phyloP scores from a whole-genome alignment of 1,140 invertebrate genomes.

The Nephila pilipes region DNA sequence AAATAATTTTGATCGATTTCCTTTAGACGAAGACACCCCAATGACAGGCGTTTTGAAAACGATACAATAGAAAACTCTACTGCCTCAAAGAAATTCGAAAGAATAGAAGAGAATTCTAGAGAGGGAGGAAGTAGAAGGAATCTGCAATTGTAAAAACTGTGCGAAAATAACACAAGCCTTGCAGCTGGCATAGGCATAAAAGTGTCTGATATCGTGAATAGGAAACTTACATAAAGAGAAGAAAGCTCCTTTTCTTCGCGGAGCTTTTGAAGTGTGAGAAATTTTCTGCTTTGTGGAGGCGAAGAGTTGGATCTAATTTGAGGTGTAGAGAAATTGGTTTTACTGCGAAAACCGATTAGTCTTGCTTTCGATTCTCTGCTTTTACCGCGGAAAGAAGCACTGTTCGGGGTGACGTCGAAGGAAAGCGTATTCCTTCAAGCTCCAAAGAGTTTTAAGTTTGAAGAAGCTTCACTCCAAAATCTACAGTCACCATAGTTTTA shows the following conservation, averaged over 20 bases:
- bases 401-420: too few species aligned
- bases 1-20: slow-evolving; percentile 68
- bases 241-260: slow-evolving; percentile 2
- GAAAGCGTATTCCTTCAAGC: too few species aligned
- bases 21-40: slow-evolving; percentile 54
- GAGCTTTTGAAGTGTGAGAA: background rate
- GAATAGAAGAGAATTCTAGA: background rate
- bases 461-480: too few species aligned
- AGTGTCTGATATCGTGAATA: slow-evolving; percentile 39
- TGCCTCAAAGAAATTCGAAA: slow-evolving; percentile 21
- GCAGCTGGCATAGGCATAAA: slow-evolving; percentile 41
- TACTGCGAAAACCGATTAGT: background rate
- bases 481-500: too few species aligned
- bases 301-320: background rate
- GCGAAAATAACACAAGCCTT: slow-evolving; percentile 17
- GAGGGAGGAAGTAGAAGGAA: background rate
- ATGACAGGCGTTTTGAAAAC: slow-evolving; percentile 61
- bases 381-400: too few species aligned
- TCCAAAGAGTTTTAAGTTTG: too few species aligned
- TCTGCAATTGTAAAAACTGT: slow-evolving; percentile 33
- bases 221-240: background rate
- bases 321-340: background rate
- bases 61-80: slow-evolving; percentile 48
- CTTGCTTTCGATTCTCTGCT: background rate
- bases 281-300: background rate